Conservation (phyloP, 2,113 vertebrate genomes). For the Cyanistes caeruleus region DNA sequence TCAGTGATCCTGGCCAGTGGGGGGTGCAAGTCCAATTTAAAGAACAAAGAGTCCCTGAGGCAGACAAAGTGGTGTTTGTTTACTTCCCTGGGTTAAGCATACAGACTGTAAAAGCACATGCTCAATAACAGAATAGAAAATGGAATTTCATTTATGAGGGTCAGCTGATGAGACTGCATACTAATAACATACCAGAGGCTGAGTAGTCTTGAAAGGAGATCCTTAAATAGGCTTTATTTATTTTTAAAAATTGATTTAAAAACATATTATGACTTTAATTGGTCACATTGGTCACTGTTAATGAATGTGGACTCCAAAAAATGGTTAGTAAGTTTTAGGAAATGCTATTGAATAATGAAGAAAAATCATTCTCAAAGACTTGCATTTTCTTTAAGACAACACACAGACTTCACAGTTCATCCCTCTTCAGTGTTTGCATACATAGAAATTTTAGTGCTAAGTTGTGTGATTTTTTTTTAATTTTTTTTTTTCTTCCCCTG, state of each 20-base stretch:
- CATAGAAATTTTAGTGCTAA: neutral
- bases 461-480: neutral
- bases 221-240: neutral
- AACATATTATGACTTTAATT: neutral
- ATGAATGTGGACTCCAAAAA: neutral
- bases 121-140: neutral
- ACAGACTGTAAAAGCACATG: neutral
- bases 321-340: accelerated
- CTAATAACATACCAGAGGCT: neutral
- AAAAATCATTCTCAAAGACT: neutral
- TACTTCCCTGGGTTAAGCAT: neutral
- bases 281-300: neutral
- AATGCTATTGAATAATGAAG: neutral
- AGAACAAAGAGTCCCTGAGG: neutral
- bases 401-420: neutral
- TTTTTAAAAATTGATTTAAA: neutral
- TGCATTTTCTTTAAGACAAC: neutral
- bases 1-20: neutral
- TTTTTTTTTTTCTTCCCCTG: neutral
- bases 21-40: neutral
- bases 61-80: neutral
- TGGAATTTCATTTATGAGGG: neutral
- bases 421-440: neutral
- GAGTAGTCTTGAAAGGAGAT: neutral
- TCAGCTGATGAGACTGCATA: neutral